Evolutionary conservation across 2,888 invertebrate species (phyloP), one percentile per base, ranked within the genome.

Genomic region (Crossocerus cetratus): DNA sequence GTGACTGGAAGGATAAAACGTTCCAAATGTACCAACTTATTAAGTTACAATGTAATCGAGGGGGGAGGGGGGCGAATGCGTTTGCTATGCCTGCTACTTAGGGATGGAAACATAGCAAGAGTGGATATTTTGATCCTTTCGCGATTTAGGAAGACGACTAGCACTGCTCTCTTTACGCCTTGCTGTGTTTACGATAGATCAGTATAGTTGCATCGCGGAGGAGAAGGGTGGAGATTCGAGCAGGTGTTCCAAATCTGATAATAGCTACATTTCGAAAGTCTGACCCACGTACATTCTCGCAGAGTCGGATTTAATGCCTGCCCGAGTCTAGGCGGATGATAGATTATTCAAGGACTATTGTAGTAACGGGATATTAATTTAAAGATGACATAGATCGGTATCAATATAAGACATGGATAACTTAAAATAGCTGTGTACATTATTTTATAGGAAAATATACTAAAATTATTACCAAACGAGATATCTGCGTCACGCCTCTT

Each of bases 361-460:
- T 74, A 81, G 63, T 73, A 79, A 80, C 76, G 75, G 73, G 65
- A 77, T 74, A 81, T 77, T 81, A 82, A 82, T 77, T 80, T 81
- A 84, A 82, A 80, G 62, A 72, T 76, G 78, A 81, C 62, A 72
- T 83, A 85, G 76, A 78, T 72, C 69, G 72, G 77, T 78, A 83
- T 80, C 53, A 75, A 65, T 77, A 76, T 80, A 81, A 79, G 55
- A 71, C 53, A 78, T 81, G 78, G 80, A 83, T 86, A 84, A 84
- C 79, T 84, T 83, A 84, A 86, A 81, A 83, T 83, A 86, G 83
- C 84, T 85, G 86, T 88, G 87, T 89, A 89, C 83, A 87, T 89
- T 88, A 86, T 88, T 88, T 89, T 88, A 87, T 89, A 89, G 82
- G 69, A 85, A 88, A 88, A 88, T 88, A 88, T 86, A 89, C 83